phyloP scores from a whole-genome alignment of 1,140 invertebrate species.

The Macrosteles quadrilineatus region DNA sequence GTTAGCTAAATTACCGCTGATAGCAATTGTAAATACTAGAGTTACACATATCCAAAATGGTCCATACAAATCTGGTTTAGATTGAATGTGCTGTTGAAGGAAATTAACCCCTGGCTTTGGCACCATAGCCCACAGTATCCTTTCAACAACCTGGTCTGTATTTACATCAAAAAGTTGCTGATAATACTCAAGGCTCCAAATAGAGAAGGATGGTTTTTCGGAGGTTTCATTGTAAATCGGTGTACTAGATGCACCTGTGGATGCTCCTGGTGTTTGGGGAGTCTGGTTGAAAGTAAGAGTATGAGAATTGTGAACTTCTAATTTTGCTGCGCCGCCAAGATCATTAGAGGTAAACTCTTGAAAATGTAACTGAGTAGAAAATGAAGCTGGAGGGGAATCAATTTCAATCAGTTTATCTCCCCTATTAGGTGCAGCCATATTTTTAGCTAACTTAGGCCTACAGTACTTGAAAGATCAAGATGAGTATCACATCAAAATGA shows the following conservation, averaged over 20 bases:
- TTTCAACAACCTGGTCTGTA: conserved; percentile 79
- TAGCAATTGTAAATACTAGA: conserved; percentile 89
- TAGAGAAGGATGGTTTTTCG: conserved; percentile 28
- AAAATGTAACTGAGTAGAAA: conserved; percentile 19
- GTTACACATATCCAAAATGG: conserved; percentile 97
- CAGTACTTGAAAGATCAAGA: too few relatives aligned
- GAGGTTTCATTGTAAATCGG: background rate
- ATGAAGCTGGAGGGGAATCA: conserved; percentile 12
- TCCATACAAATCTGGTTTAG: conserved; percentile 94
- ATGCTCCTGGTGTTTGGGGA: conserved; percentile 6
- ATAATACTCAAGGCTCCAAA: conserved; percentile 85
- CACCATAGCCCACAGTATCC: conserved; percentile 83
- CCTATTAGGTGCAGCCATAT: background rate
- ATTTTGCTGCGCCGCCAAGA: conserved; percentile 12
- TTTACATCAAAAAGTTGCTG: conserved; percentile 96
- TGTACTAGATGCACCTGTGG: background rate
- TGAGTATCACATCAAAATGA: too few relatives aligned
- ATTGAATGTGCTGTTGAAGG: conserved; percentile 78
- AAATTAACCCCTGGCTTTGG: conserved; percentile 73
- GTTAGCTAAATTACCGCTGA: conserved; percentile 90
- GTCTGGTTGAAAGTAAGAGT: conserved; percentile 6
- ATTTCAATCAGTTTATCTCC: conserved; percentile 26
- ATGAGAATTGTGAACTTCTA: conserved; percentile 27
- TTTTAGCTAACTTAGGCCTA: too few relatives aligned
- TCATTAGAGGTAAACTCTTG: conserved; percentile 29